Percentiles rank a stretch among this genome's conserved stretches.
phyloP scores from a whole-genome alignment of 2,888 invertebrate species.

The Meganola albula region DNA sequence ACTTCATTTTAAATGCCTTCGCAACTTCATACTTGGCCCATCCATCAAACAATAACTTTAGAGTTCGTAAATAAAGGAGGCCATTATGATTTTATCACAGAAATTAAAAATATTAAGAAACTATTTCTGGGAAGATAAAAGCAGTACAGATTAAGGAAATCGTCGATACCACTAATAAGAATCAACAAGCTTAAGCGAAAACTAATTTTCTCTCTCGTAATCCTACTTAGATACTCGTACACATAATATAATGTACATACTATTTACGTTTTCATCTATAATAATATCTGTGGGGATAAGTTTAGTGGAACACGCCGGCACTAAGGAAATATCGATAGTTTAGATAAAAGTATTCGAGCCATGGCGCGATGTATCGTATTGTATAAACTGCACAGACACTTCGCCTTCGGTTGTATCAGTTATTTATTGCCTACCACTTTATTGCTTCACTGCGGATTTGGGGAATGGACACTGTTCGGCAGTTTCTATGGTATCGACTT shows the following conservation, averaged over 20 bases:
- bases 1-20: conserved; percentile 24
- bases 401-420: conserved; percentile 42
- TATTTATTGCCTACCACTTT: conserved; percentile 43
- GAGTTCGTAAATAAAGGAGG: conserved; percentile 14
- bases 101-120: too few relatives aligned
- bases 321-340: conserved; percentile 8
- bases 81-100: too few relatives aligned
- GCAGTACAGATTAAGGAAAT: too few relatives aligned
- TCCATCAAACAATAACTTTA: conserved; percentile 14
- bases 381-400: conserved; percentile 38
- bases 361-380: conserved; percentile 11
- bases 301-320: background rate
- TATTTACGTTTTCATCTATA: background rate
- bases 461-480: conserved; percentile 30
- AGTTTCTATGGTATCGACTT: conserved; percentile 35
- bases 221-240: too few relatives aligned
- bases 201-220: too few relatives aligned
- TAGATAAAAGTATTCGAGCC: conserved; percentile 1
- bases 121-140: too few relatives aligned
- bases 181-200: too few relatives aligned
- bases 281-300: background rate
- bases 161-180: too few relatives aligned
- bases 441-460: conserved; percentile 34
- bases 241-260: too few relatives aligned
- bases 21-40: conserved; percentile 10